Evolutionary conservation across 2,888 invertebrate genomes (phyloP).

Genomic region (Folsomia candida): DNA sequence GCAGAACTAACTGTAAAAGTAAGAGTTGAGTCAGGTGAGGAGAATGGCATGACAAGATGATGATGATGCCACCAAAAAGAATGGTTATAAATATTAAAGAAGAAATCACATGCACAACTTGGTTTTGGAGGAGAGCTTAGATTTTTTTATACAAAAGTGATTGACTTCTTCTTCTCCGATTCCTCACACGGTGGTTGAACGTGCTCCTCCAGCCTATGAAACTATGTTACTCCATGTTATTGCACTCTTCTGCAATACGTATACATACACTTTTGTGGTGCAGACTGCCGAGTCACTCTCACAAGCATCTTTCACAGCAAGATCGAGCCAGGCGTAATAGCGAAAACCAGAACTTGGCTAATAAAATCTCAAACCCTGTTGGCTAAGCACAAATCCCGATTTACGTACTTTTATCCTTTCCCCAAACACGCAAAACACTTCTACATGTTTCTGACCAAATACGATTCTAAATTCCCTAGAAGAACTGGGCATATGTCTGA

Average conservation of each 20-base stretch:
- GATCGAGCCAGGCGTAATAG: too few species aligned
- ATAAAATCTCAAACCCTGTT: not conserved
- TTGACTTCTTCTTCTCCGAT: constrained; percentile 7
- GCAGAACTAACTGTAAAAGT: not conserved
- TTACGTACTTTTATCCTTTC: too few species aligned
- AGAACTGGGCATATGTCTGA: too few species aligned
- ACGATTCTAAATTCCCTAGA: too few species aligned
- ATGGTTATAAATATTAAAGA: too few species aligned
- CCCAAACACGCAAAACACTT: too few species aligned
- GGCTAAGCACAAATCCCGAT: not conserved
- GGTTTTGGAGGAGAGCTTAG: not conserved
- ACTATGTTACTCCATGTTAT: constrained; percentile 49
- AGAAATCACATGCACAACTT: not conserved
- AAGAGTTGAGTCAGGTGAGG: not conserved
- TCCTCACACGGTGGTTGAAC: too few species aligned
- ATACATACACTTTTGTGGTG: constrained; percentile 1
- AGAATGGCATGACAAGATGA: too few species aligned
- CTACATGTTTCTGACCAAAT: too few species aligned
- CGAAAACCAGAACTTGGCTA: not conserved
- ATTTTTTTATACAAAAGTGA: not conserved
- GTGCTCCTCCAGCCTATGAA: constrained; percentile 33
- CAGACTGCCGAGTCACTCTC: not conserved
- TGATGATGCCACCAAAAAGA: too few species aligned
- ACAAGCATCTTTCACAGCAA: not conserved
- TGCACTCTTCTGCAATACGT: constrained; percentile 37